Conservation (phyloP, 2,888 invertebrate species). For the Gasteruption jaculator region DNA sequence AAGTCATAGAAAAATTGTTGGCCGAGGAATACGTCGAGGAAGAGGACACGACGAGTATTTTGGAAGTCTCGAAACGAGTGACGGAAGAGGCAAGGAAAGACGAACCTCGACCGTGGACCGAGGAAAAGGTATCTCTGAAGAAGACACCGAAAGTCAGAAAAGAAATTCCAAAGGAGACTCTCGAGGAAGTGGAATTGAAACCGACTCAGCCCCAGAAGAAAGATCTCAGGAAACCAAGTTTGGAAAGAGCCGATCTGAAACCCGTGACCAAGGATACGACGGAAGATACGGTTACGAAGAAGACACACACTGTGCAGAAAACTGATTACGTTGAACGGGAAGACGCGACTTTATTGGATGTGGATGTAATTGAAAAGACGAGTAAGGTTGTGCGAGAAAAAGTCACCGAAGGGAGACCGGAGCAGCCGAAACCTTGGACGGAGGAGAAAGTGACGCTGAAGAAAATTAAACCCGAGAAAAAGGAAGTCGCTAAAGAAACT, state of each 20-base stretch:
- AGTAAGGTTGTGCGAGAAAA: constrained; percentile 39
- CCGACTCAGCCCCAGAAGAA: constrained; percentile 55
- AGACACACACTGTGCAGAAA: constrained; percentile 31
- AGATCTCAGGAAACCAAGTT: constrained; percentile 29
- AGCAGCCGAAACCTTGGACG: constrained; percentile 57
- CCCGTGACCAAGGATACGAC: constrained; percentile 55
- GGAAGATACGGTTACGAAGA: constrained; percentile 57
- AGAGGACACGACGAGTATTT: constrained; percentile 30
- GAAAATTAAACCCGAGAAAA: constrained; percentile 47
- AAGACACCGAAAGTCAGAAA: constrained; percentile 37
- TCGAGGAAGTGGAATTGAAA: constrained; percentile 47
- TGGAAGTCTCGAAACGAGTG: constrained; percentile 24
- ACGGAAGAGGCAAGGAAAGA: constrained; percentile 44
- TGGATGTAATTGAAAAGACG: constrained; percentile 12
- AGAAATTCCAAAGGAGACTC: constrained; percentile 26
- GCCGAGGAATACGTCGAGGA: constrained; percentile 31
- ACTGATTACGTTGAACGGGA: constrained; percentile 23
- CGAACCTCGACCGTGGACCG: constrained; percentile 45
- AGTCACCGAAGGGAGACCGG: constrained; percentile 14
- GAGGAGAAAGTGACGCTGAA: constrained; percentile 62
- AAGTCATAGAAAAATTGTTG: constrained; percentile 1
- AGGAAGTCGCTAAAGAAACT: constrained; percentile 48
- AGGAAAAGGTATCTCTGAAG: constrained; percentile 33
- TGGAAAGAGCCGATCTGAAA: constrained; percentile 26
- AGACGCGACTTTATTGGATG: constrained; percentile 20